Conservation (phyloP, 2,888 invertebrate species). For the Volucella inflata region DNA sequence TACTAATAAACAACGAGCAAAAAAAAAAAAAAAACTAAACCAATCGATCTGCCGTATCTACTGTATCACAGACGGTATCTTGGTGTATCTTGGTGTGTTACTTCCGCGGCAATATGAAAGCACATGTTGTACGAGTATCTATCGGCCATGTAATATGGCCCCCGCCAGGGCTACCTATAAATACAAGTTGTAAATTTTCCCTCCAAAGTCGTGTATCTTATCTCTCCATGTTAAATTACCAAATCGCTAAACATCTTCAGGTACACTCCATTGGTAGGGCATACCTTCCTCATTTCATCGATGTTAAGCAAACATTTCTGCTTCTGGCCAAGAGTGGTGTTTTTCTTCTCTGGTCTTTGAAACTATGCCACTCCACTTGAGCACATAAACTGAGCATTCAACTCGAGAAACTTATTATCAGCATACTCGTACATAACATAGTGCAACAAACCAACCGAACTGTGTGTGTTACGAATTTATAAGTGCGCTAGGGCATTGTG, state of each 20-base stretch:
- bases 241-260: constrained; percentile 62
- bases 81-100: constrained; percentile 24
- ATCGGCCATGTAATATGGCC: constrained; percentile 18
- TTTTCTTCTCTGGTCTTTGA: neutral
- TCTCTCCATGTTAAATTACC: constrained; percentile 51
- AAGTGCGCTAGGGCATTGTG: constrained; percentile 1
- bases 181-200: constrained; percentile 62
- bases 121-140: constrained; percentile 33
- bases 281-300: constrained; percentile 4
- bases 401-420: neutral
- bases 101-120: constrained; percentile 66
- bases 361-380: constrained; percentile 52
- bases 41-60: constrained; percentile 28
- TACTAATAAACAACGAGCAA: too few relatives aligned
- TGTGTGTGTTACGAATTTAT: neutral
- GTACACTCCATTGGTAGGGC: neutral
- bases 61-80: too few relatives aligned
- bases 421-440: too few relatives aligned
- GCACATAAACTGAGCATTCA: constrained; percentile 46
- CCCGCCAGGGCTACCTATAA: constrained; percentile 16
- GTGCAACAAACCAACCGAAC: constrained; percentile 39
- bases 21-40: neutral
- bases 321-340: constrained; percentile 42
- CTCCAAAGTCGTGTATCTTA: constrained; percentile 32
- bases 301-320: constrained; percentile 43